Conservation (phyloP, 2,797 vertebrate species). For the Sandelia bainsii region DNA sequence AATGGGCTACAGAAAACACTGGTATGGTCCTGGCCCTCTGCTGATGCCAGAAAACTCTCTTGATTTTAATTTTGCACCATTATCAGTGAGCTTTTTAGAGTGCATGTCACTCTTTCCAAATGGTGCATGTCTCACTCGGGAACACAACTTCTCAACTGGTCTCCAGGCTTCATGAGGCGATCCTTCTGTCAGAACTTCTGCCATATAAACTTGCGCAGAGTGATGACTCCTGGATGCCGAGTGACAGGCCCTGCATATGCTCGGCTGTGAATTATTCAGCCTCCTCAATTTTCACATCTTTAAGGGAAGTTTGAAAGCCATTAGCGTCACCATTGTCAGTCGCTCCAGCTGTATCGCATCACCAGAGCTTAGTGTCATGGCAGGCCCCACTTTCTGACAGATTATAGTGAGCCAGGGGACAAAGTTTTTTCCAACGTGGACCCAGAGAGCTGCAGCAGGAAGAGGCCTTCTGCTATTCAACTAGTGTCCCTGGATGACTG, state of each 20-base stretch:
- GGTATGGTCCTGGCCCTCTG: neutral
- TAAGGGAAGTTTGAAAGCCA: slow-evolving; percentile 76
- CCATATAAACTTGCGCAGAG: slow-evolving; percentile 41
- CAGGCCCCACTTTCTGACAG: slow-evolving; percentile 49
- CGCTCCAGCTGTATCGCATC: slow-evolving; percentile 76
- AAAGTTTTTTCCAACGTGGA: slow-evolving; percentile 22
- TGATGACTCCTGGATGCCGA: slow-evolving; percentile 59
- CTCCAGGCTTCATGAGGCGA: slow-evolving; percentile 21
- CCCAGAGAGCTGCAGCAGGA: slow-evolving; percentile 15
- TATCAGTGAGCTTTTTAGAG: slow-evolving; percentile 10
- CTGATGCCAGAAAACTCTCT: neutral
- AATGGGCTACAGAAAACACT: neutral
- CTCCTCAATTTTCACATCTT: slow-evolving; percentile 72
- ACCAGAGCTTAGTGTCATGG: slow-evolving; percentile 70
- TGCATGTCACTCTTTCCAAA: slow-evolving; percentile 21
- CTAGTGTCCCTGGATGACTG: slow-evolving; percentile 45
- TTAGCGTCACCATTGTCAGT: slow-evolving; percentile 64
- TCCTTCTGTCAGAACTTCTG: slow-evolving; percentile 62
- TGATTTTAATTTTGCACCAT: neutral
- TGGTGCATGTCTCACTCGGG: slow-evolving; percentile 17
- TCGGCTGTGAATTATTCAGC: slow-evolving; percentile 78
- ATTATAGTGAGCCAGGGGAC: slow-evolving; percentile 40
- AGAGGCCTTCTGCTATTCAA: slow-evolving; percentile 47
- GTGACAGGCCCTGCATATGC: slow-evolving; percentile 71
- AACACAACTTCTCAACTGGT: slow-evolving; percentile 40